Conservation (phyloP, 2,113 vertebrate species). For the Leptosomus discolor region DNA sequence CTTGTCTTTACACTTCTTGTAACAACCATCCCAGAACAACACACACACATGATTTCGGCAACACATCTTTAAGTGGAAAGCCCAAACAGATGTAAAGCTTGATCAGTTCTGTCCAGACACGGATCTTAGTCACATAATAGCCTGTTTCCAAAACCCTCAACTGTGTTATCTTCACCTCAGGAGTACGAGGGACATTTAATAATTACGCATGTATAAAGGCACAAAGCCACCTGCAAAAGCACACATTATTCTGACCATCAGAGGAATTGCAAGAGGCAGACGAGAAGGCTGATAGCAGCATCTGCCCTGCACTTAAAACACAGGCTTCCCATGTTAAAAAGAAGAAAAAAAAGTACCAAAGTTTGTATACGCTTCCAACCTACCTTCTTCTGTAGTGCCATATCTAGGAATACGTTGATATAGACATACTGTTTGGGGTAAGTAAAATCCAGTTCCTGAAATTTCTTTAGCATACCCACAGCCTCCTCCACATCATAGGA, state of each 20-base stretch:
- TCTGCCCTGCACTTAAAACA: background rate
- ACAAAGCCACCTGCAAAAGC: background rate
- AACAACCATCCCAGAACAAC: background rate
- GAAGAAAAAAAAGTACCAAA: fast-evolving
- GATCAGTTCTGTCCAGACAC: background rate
- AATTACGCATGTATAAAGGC: background rate
- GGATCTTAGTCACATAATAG: background rate
- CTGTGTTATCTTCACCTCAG: background rate
- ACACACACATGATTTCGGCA: fast-evolving
- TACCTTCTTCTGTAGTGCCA: slow-evolving; percentile 92
- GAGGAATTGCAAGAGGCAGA: background rate
- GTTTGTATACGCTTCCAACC: fast-evolving
- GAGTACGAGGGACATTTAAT: background rate
- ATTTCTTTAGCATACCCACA: slow-evolving; percentile 84
- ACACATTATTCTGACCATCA: background rate
- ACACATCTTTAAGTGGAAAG: background rate
- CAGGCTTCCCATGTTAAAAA: background rate
- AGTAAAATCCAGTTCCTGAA: slow-evolving; percentile 86
- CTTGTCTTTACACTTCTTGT: background rate
- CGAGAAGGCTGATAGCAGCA: background rate
- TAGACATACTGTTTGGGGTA: slow-evolving; percentile 77
- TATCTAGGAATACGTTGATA: slow-evolving; percentile 83
- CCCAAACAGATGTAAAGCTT: background rate
- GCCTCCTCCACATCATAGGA: slow-evolving; percentile 66
- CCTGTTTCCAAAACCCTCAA: background rate